Evolutionary conservation across 2,797 vertebrate genomes (phyloP), one percentile per base, ranked within the genome.

Genomic region (Eupleurogrammus muticus): DNA sequence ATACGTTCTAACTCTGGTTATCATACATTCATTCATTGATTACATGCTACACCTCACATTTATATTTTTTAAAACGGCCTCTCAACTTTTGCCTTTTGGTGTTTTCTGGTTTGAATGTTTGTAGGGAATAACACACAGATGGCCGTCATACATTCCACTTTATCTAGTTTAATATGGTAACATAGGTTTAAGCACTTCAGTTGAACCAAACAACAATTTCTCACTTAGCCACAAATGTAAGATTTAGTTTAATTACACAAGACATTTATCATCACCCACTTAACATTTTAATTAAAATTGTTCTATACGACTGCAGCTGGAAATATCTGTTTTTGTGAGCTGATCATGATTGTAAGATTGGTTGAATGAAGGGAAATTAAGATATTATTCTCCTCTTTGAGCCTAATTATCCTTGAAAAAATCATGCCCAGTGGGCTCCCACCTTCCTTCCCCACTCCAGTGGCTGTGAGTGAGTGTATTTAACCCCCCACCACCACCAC

Each of bases 391-490:
- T 47, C 47, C 53, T 36, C 40, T 55, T 16, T 62, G 10, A 36
- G 11, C 5, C 19, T 62, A 32, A 48, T 58, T 46, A 36, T 17
- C 35, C 14, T 24, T 66, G 16, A 51, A 38, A n/a, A 49, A 19
- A 51, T 13, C 14, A 61, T 52, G 16, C 67, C 57, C 40, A 13
- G n/a, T 53, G 19, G 40, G 66, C 73, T 60, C 10, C 14, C 66
- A 44, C 36, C 34, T 44, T 63, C 16, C 63, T 52, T 77, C 66
- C 70, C 53, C 38, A 4, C 61, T 73, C 53, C 48, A 24, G 54
- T 5, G 61, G 48, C 73, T 77, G 34, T 79, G 81, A 81, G 63
- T 82, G 75, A 79, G 50, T 76, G 60, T 71, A 62, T 88, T 84
- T 81, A 77, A 68, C 55, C 66, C 58, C 28, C n/a, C n/a, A n/a